Evolutionary conservation across 2,113 vertebrate species (phyloP).

Genomic region (Limnothrissa miodon): DNA sequence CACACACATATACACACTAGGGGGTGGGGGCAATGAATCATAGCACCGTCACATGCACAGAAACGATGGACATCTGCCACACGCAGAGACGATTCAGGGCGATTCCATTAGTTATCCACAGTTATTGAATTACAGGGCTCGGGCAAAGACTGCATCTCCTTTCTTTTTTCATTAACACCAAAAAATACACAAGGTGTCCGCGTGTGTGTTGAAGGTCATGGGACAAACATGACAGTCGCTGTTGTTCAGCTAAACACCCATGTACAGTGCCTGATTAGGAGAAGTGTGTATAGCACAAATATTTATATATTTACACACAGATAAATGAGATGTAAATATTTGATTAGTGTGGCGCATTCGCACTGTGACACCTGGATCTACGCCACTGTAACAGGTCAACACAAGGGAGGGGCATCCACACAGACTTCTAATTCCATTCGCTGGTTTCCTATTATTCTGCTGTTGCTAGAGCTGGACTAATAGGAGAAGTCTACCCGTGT

Average conservation of each 20-base stretch:
- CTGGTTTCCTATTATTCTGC: background rate
- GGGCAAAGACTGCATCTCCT: background rate
- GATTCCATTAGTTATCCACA: background rate
- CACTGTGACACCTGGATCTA: background rate
- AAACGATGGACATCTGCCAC: background rate
- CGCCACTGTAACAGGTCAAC: background rate
- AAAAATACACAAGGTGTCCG: background rate
- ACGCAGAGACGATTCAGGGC: background rate
- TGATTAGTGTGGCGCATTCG: background rate
- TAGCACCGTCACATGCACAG: background rate
- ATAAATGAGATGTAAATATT: background rate
- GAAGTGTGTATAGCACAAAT: background rate
- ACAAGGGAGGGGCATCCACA: too few relatives aligned
- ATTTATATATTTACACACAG: background rate
- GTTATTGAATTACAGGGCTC: background rate
- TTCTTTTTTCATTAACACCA: background rate
- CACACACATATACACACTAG: too few relatives aligned
- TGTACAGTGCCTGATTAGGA: background rate
- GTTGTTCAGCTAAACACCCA: background rate
- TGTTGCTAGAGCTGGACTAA: background rate
- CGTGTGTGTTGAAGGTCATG: background rate
- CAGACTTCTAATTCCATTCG: background rate
- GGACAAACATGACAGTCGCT: background rate
- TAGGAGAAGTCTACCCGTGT: background rate
- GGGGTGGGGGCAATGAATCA: background rate